phyloP scores from a whole-genome alignment of 2,888 invertebrate species.

The Lasioglossum figueresi region DNA sequence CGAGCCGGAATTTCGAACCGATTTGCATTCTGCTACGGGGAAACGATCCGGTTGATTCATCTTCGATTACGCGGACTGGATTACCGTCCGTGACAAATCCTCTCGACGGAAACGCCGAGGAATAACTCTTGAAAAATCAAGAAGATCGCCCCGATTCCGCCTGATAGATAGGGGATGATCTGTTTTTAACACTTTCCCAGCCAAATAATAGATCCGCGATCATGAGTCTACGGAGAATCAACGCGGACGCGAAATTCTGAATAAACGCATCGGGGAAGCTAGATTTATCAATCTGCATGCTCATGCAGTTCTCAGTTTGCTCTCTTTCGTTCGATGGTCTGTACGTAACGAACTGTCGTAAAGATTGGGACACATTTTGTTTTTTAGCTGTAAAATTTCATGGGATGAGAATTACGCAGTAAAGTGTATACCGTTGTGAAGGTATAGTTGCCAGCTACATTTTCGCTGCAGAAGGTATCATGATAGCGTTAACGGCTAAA shows the following conservation, averaged over 20 bases:
- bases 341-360: too few species aligned
- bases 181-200: neutral
- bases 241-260: neutral
- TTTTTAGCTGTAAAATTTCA: too few species aligned
- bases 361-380: too few species aligned
- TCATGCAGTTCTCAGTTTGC: neutral
- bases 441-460: too few species aligned
- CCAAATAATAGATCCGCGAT: neutral
- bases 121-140: constrained; percentile 6
- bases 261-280: too few species aligned
- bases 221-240: neutral
- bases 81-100: constrained; percentile 60
- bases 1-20: constrained; percentile 42
- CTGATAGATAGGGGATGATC: constrained; percentile 2
- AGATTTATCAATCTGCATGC: neutral
- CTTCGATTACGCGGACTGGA: constrained; percentile 54
- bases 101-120: neutral
- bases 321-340: neutral
- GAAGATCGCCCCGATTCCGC: neutral
- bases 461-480: too few species aligned
- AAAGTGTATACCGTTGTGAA: too few species aligned
- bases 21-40: constrained; percentile 60
- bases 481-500: too few species aligned
- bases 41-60: constrained; percentile 53
- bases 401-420: too few species aligned